These are phyloP conservation scores for Zaprionus kolodkinae DNA, from an alignment of 1,140 invertebrate species.

Conservation along the genomic window DNA sequence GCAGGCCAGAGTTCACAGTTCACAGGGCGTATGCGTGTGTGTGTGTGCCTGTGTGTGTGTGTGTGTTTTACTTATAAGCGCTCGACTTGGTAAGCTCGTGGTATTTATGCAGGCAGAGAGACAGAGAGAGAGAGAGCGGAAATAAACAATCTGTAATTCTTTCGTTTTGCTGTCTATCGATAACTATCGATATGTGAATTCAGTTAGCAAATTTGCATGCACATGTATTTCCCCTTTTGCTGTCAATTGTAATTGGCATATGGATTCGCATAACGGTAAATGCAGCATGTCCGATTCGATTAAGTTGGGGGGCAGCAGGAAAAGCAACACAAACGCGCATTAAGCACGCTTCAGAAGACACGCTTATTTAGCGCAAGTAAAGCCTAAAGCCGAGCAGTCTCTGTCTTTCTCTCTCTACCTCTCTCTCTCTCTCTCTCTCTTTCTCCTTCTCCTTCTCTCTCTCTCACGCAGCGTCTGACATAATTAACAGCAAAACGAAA, in stretches of 20 bases:
- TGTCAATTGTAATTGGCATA: slow-evolving; percentile 5
- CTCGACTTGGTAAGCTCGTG: slow-evolving; percentile 6
- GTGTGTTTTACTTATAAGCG: slow-evolving; percentile 25
- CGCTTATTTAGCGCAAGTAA: slow-evolving; percentile 11
- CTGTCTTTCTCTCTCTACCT: background rate
- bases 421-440: slow-evolving; percentile 1
- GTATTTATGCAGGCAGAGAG: background rate
- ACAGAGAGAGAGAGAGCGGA: background rate
- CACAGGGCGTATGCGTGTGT: background rate
- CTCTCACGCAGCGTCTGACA: slow-evolving; percentile 23
- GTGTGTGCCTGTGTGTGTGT: background rate
- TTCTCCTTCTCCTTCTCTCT: background rate
- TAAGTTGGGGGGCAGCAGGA: background rate
- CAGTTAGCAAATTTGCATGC: background rate
- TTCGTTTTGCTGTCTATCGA: background rate
- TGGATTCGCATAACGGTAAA: slow-evolving; percentile 15
- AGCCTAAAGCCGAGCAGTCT: background rate
- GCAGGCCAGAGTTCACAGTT: slow-evolving; percentile 1
- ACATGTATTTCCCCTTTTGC: background rate
- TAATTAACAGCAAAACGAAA: slow-evolving; percentile 46
- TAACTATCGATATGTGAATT: background rate
- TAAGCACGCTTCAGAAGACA: slow-evolving; percentile 41
- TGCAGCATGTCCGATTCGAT: slow-evolving; percentile 17
- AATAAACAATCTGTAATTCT: too few species aligned
- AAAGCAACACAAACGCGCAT: slow-evolving; percentile 34